Conservation (phyloP, 2,113 vertebrate genomes). For the Grammomys dolichurus region DNA sequence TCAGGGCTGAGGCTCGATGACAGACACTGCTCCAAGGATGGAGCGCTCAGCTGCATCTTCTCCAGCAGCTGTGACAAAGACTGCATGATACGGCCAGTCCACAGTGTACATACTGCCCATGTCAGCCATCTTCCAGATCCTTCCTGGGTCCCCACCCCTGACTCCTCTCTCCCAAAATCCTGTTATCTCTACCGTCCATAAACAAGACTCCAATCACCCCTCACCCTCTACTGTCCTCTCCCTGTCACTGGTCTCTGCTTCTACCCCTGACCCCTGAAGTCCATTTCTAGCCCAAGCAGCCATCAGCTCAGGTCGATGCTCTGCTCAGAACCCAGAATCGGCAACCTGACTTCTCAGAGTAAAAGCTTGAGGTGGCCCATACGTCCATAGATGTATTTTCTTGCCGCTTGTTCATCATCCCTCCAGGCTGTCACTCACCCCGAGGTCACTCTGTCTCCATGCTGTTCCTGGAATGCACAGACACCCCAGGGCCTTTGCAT, state of each 20-base stretch:
- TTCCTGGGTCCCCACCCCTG: background rate
- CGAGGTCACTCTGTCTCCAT: background rate
- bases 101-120: background rate
- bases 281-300: background rate
- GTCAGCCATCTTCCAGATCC: background rate
- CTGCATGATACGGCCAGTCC: rapidly evolving
- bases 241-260: background rate
- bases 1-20: background rate
- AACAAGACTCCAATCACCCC: background rate
- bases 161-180: background rate
- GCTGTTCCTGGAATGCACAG: background rate
- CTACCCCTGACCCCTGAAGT: background rate
- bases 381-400: background rate
- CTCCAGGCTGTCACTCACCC: background rate
- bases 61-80: background rate
- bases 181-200: background rate
- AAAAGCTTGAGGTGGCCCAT: background rate
- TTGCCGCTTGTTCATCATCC: rapidly evolving
- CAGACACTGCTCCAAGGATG: no score
- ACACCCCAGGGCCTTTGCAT: background rate
- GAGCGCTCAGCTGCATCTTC: background rate
- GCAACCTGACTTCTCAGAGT: background rate
- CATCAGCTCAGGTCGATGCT: background rate
- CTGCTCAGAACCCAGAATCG: background rate
- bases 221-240: background rate